A percentile compares a stretch with the other conserved stretches of the same genome.
Conservation (phyloP, 2,888 invertebrate species). For the Philhelius pedissequus region DNA sequence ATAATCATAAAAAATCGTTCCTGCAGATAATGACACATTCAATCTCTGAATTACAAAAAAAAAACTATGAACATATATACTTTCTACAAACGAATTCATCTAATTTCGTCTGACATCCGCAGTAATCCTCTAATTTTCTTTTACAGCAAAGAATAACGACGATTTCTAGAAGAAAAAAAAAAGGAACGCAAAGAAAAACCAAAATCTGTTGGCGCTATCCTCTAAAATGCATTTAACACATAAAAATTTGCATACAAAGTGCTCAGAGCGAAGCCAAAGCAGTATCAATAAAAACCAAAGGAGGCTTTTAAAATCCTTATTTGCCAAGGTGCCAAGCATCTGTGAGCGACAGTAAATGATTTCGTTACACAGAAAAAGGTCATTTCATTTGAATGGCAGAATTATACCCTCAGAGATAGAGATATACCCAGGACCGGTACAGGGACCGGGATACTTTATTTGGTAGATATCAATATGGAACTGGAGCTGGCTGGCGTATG, state of each 20-base stretch:
- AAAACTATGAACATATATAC: neutral
- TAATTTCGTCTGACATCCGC: slow-evolving; percentile 63
- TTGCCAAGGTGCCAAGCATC: slow-evolving; percentile 67
- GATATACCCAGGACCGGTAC: neutral
- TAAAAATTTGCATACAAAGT: slow-evolving; percentile 78
- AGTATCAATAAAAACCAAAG: slow-evolving; percentile 64
- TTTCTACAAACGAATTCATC: slow-evolving; percentile 62
- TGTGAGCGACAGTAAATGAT: slow-evolving; percentile 67
- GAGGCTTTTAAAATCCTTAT: slow-evolving; percentile 64
- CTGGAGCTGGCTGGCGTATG: neutral
- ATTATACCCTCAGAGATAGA: slow-evolving; percentile 19
- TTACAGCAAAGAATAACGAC: slow-evolving; percentile 40
- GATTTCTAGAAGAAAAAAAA: slow-evolving; percentile 18
- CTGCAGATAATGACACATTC: slow-evolving; percentile 60
- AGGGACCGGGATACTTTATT: slow-evolving; percentile 5
- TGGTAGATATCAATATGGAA: slow-evolving; percentile 35
- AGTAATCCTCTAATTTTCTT: slow-evolving; percentile 66
- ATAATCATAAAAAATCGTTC: slow-evolving; percentile 48
- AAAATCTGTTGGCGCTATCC: slow-evolving; percentile 71
- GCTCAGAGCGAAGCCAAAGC: slow-evolving; percentile 55
- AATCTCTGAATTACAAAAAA: neutral
- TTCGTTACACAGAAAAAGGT: slow-evolving; percentile 59
- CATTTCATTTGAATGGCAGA: slow-evolving; percentile 56
- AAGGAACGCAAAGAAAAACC: slow-evolving; percentile 24
- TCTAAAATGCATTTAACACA: slow-evolving; percentile 77